Percentiles rank a stretch among this genome's conserved stretches.
These are phyloP conservation scores for Azorinus chamasolen DNA, from an alignment of 2,888 invertebrate genomes.

Conservation along the genomic window DNA sequence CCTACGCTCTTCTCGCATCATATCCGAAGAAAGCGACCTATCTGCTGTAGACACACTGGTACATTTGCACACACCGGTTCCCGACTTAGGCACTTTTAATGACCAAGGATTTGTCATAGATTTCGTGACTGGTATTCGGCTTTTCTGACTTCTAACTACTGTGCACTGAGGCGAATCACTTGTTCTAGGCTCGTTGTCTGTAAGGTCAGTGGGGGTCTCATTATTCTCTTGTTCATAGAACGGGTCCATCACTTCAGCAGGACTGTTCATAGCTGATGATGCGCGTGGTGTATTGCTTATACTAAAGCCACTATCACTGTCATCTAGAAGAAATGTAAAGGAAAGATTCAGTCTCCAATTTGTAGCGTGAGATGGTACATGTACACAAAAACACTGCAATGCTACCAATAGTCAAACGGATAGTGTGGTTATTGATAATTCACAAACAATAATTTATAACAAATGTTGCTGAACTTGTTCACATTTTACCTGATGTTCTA, in stretches of 20 bases:
- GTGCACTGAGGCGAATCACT: conserved; percentile 17
- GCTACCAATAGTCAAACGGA: too few species aligned
- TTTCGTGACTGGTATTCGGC: conserved; percentile 49
- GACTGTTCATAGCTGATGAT: conserved; percentile 46
- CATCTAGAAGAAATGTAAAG: conserved; percentile 65
- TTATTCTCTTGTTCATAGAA: conserved; percentile 56
- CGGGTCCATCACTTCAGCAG: conserved; percentile 58
- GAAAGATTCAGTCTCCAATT: not conserved
- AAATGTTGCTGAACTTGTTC: too few species aligned
- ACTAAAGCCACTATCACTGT: conserved; percentile 78
- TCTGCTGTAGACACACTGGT: conserved; percentile 2
- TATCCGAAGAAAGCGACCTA: conserved; percentile 32
- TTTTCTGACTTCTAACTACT: conserved; percentile 31
- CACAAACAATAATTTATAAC: too few species aligned
- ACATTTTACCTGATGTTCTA: too few species aligned
- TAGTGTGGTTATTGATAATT: too few species aligned
- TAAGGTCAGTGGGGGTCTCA: not conserved
- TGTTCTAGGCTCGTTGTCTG: not conserved
- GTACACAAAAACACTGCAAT: not conserved
- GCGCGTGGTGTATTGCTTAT: conserved; percentile 74
- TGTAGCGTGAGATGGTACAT: not conserved
- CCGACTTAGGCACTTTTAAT: conserved; percentile 49
- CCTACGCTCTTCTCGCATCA: conserved; percentile 53
- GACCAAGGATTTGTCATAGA: conserved; percentile 57
- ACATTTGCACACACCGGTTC: conserved; percentile 60